These are phyloP conservation scores for Lycodopsis pacificus DNA, from an alignment of 2,797 vertebrate genomes.

Conservation along the genomic window DNA sequence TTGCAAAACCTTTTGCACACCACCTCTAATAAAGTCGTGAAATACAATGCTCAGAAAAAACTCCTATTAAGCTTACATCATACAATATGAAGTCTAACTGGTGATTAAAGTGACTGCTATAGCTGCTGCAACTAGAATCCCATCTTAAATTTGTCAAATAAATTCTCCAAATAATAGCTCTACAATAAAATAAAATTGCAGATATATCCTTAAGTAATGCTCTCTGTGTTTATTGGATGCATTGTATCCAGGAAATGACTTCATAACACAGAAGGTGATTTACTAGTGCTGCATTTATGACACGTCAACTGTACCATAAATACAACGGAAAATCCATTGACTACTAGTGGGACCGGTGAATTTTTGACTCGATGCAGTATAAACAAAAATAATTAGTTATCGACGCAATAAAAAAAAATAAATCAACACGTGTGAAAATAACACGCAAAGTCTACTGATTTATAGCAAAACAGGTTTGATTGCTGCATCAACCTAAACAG, in stretches of 20 bases:
- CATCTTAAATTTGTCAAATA: background rate
- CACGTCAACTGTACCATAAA: constrained; percentile 18
- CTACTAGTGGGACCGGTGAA: background rate
- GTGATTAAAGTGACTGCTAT: background rate
- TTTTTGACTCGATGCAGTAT: background rate
- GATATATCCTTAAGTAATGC: background rate
- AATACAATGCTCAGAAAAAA: constrained; percentile 3
- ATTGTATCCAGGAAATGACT: constrained; percentile 7
- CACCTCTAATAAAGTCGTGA: background rate
- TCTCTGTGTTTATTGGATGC: constrained; percentile 1
- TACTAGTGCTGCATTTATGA: constrained; percentile 1
- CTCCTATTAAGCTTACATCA: background rate
- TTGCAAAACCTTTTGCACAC: background rate
- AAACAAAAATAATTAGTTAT: background rate
- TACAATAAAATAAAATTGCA: background rate
- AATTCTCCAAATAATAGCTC: background rate
- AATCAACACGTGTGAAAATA: background rate
- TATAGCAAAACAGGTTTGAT: background rate
- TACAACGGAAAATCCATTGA: constrained; percentile 2
- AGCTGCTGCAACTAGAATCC: constrained; percentile 17
- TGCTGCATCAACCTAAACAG: background rate
- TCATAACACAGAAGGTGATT: constrained; percentile 11
- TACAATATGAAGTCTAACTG: background rate
- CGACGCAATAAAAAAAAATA: background rate
- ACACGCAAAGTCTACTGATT: background rate